Conservation (phyloP, 2,888 invertebrate genomes). For the Rhogogaster chlorosoma region DNA sequence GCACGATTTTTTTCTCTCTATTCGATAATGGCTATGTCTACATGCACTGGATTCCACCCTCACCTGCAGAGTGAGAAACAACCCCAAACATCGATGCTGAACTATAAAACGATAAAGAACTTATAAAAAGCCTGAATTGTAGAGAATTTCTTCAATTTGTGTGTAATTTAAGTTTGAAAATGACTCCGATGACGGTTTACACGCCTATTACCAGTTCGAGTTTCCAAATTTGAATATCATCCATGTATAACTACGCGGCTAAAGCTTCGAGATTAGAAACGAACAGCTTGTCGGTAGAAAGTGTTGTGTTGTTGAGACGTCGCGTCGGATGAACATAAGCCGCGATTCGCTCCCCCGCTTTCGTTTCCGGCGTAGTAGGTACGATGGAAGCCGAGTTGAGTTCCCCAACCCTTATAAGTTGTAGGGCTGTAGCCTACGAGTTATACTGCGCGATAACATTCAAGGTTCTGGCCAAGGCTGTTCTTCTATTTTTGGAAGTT, state of each 20-base stretch:
- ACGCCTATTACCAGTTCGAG: not conserved
- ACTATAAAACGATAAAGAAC: not conserved
- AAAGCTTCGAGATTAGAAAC: not conserved
- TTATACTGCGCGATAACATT: conserved; percentile 23
- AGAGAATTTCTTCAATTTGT: not conserved
- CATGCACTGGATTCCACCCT: not conserved
- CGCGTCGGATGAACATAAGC: conserved; percentile 17
- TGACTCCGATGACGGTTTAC: not conserved
- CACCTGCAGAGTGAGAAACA: not conserved
- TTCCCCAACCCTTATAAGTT: conserved; percentile 27
- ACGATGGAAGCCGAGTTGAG: not conserved
- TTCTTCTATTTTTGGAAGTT: conserved; percentile 39
- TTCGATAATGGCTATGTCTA: not conserved
- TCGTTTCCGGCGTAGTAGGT: not conserved
- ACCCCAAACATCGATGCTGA: not conserved
- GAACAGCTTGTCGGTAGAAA: not conserved
- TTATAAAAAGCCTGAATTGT: not conserved
- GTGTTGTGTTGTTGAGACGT: not conserved
- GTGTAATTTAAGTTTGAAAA: not conserved
- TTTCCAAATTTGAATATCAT: not conserved
- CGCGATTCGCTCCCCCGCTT: not conserved
- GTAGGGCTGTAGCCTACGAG: conserved; percentile 38
- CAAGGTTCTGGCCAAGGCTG: conserved; percentile 32
- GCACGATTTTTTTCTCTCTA: not conserved
- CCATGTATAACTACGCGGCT: not conserved